Conservation (phyloP, 2,888 invertebrate genomes). For the Achlya flavicornis region DNA sequence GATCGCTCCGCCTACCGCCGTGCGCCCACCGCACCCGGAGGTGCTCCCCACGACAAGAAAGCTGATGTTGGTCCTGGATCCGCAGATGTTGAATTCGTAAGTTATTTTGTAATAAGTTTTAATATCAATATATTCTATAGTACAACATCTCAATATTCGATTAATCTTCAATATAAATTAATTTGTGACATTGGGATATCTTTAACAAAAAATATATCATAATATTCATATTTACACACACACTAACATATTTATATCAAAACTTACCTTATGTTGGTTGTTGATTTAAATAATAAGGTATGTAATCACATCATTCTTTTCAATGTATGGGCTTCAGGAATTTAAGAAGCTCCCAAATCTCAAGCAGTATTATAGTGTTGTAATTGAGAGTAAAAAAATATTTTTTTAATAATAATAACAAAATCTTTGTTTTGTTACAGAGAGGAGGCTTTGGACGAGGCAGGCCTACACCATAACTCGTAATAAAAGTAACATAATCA, state of each 20-base stretch:
- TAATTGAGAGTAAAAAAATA: too few relatives aligned
- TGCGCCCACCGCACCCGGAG: constrained; percentile 85
- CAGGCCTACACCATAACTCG: constrained; percentile 82
- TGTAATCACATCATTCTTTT: too few relatives aligned
- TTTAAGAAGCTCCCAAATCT: too few relatives aligned
- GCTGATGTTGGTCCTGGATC: constrained; percentile 98
- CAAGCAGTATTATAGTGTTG: too few relatives aligned
- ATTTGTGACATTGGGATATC: too few relatives aligned
- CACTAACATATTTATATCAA: too few relatives aligned
- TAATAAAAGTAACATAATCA: constrained; percentile 55
- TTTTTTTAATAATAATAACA: constrained; percentile 2
- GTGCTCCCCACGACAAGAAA: constrained; percentile 93
- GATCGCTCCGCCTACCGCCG: constrained; percentile 93
- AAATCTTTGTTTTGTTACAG: constrained; percentile 73
- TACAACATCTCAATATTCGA: not conserved
- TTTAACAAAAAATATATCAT: too few relatives aligned
- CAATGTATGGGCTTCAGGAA: too few relatives aligned
- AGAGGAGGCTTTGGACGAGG: constrained; percentile 93
- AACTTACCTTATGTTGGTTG: too few relatives aligned
- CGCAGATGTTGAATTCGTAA: constrained; percentile 94
- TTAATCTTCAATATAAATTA: too few relatives aligned
- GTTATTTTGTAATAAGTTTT: constrained; percentile 37
- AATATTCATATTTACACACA: too few relatives aligned
- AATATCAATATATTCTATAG: not conserved
- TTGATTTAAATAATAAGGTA: too few relatives aligned